Evolutionary conservation across 2,888 invertebrate species (phyloP).

Genomic region (Hoplodrina ambigua): DNA sequence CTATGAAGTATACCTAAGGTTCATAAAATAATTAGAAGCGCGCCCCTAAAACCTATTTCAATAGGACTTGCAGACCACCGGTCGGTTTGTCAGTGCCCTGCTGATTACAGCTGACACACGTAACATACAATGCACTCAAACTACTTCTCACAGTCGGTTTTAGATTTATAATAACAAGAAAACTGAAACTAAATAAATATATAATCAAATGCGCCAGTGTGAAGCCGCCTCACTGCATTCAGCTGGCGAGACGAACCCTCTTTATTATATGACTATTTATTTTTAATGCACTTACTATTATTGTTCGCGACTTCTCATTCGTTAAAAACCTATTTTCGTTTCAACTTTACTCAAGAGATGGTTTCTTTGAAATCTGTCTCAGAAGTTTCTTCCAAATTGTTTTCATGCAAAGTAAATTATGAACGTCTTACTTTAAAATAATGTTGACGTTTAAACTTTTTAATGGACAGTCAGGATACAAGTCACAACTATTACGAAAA

Average conservation of each 20-base stretch:
- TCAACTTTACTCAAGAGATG: slow-evolving; percentile 46
- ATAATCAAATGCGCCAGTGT: slow-evolving; percentile 9
- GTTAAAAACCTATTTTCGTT: slow-evolving; percentile 56
- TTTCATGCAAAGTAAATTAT: slow-evolving; percentile 32
- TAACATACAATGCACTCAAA: too few relatives aligned
- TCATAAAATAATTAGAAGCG: neutral
- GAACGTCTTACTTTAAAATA: slow-evolving; percentile 16
- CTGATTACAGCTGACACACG: too few relatives aligned
- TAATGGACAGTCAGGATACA: neutral
- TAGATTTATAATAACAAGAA: too few relatives aligned
- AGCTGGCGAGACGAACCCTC: slow-evolving; percentile 27
- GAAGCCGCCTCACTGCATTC: slow-evolving; percentile 20
- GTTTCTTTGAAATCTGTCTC: slow-evolving; percentile 54
- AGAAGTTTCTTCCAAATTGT: slow-evolving; percentile 34
- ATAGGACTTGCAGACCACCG: too few relatives aligned
- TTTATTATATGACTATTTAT: slow-evolving; percentile 61
- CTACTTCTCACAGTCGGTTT: too few relatives aligned
- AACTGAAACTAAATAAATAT: too few relatives aligned
- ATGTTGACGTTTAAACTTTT: slow-evolving; percentile 9
- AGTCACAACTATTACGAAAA: too few relatives aligned
- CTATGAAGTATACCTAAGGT: neutral
- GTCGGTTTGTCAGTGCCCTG: too few relatives aligned
- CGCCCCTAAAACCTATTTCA: neutral
- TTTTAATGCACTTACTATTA: slow-evolving; percentile 65
- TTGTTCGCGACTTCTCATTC: slow-evolving; percentile 58